phyloP scores from a whole-genome alignment of 2,113 vertebrate genomes.

The Bufo gargarizans region DNA sequence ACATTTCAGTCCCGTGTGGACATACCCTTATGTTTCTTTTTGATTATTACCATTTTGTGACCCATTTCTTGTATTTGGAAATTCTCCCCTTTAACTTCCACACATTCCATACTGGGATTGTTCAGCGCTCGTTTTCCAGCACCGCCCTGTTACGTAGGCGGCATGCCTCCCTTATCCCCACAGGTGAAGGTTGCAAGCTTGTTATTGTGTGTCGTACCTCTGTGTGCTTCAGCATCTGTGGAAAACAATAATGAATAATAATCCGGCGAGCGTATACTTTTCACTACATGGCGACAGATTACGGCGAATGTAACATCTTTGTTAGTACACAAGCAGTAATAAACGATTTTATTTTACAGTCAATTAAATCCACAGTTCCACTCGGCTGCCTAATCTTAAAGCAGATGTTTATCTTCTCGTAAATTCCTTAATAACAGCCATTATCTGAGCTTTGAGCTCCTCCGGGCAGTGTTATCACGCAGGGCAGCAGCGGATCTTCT shows the following conservation, averaged over 20 bases:
- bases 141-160: background rate
- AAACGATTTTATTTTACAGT: slow-evolving; percentile 43
- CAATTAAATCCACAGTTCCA: slow-evolving; percentile 47
- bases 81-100: background rate
- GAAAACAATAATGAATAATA: background rate
- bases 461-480: slow-evolving; percentile 39
- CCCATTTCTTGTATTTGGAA: too few relatives aligned
- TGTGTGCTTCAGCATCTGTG: too few relatives aligned
- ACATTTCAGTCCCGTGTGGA: too few relatives aligned
- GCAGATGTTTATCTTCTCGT: slow-evolving; percentile 51
- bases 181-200: background rate
- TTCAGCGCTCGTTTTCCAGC: background rate
- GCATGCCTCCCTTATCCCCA: background rate
- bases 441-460: slow-evolving; percentile 33
- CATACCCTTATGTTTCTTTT: too few relatives aligned
- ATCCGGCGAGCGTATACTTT: slow-evolving; percentile 24
- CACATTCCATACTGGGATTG: background rate
- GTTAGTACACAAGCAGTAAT: slow-evolving; percentile 42
- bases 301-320: slow-evolving; percentile 29
- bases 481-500: slow-evolving; percentile 25
- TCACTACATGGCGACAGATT: slow-evolving; percentile 24
- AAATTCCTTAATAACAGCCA: slow-evolving; percentile 54
- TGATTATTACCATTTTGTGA: too few relatives aligned
- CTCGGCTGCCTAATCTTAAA: slow-evolving; percentile 45
- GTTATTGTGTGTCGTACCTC: background rate